Percentiles rank a stretch among this genome's conserved stretches.
Conservation (phyloP, 2,797 vertebrate genomes). For the Poeciliopsis presidionis region DNA sequence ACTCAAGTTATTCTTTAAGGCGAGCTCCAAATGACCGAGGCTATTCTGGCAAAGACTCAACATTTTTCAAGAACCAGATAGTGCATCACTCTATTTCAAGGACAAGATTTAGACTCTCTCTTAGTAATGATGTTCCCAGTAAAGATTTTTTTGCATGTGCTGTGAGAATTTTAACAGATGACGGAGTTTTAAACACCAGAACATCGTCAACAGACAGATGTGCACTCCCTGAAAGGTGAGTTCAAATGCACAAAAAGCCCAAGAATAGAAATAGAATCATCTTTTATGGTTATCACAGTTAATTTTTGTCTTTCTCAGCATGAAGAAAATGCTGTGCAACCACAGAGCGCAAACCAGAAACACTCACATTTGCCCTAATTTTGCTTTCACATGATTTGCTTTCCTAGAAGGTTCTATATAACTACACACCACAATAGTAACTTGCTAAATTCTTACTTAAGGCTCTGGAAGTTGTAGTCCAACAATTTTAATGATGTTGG, state of each 20-base stretch:
- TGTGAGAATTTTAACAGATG: slow-evolving; percentile 52
- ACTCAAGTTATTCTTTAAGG: slow-evolving; percentile 38
- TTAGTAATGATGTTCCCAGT: slow-evolving; percentile 16
- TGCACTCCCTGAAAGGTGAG: slow-evolving; percentile 15
- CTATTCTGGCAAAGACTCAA: slow-evolving; percentile 13
- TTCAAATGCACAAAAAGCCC: slow-evolving; percentile 18
- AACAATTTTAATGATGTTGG: background rate
- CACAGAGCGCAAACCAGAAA: background rate
- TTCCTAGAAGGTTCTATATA: background rate
- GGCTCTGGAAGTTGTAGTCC: background rate
- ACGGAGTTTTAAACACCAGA: slow-evolving; percentile 58
- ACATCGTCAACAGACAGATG: slow-evolving; percentile 42
- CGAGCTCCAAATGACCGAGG: slow-evolving; percentile 34
- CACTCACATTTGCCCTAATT: background rate
- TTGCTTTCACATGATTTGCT: background rate
- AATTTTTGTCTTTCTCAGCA: background rate
- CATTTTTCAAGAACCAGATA: slow-evolving; percentile 9
- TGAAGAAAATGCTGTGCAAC: background rate
- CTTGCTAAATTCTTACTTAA: background rate
- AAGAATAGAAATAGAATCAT: slow-evolving; percentile 25
- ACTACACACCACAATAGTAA: background rate
- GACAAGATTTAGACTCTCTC: slow-evolving; percentile 14
- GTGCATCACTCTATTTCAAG: slow-evolving; percentile 16
- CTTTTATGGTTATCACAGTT: slow-evolving; percentile 8
- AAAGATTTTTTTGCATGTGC: slow-evolving; percentile 11